Evolutionary conservation across 2,888 invertebrate species (phyloP).

Genomic region (Leptinotarsa haldemani): DNA sequence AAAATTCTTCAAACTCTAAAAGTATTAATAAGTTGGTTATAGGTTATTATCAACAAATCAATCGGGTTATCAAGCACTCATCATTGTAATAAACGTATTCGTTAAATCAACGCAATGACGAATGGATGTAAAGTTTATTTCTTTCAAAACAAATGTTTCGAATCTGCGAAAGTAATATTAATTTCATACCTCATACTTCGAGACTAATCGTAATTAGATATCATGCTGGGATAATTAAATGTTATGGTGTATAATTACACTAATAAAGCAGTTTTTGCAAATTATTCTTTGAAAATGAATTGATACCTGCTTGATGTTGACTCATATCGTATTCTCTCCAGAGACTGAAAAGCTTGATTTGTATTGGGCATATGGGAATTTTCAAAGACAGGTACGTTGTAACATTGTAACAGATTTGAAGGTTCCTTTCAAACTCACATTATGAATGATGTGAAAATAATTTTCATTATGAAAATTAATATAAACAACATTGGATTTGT

Average conservation of each 20-base stretch:
- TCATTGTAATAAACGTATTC: no score
- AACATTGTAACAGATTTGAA: no score
- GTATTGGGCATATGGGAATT: background rate
- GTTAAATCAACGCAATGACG: background rate
- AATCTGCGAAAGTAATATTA: background rate
- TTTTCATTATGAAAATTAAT: no score
- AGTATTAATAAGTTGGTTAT: no score
- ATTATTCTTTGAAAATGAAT: background rate
- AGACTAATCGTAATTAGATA: slow-evolving; percentile 10
- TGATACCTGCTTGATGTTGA: background rate
- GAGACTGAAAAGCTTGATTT: background rate
- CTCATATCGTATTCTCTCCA: background rate
- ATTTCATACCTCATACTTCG: background rate
- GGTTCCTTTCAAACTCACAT: no score
- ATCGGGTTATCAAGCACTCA: no score
- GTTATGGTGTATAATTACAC: background rate
- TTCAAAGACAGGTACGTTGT: no score
- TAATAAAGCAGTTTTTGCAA: slow-evolving; percentile 2
- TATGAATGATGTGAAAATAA: no score
- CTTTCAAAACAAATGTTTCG: background rate
- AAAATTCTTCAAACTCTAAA: no score
- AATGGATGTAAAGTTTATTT: background rate
- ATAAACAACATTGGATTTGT: no score
- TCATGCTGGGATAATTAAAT: slow-evolving; percentile 4
- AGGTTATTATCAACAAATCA: no score